Evolutionary conservation across 2,888 invertebrate genomes (phyloP).

Genomic region (Idaea straminata): DNA sequence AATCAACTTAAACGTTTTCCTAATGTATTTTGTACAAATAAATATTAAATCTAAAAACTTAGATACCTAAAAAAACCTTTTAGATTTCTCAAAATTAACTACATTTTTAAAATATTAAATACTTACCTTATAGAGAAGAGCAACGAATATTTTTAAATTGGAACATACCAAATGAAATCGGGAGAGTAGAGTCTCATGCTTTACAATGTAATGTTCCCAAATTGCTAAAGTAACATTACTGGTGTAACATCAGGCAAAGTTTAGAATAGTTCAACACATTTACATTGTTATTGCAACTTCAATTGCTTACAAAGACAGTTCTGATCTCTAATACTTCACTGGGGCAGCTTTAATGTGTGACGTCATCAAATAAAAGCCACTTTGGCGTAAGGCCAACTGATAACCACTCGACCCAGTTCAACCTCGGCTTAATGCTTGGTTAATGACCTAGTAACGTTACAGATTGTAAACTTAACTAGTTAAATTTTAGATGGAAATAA

Average conservation of each 20-base stretch:
- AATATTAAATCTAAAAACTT: too few species aligned
- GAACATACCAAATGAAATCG: too few species aligned
- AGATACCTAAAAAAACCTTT: too few species aligned
- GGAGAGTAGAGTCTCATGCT: neutral
- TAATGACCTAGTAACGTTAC: slow-evolving; percentile 67
- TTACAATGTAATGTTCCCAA: neutral
- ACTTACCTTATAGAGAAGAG: too few species aligned
- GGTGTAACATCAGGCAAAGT: neutral
- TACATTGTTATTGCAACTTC: neutral
- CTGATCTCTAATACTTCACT: slow-evolving; percentile 15
- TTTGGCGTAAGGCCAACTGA: slow-evolving; percentile 70
- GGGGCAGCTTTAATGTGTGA: slow-evolving; percentile 37
- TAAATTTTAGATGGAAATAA: slow-evolving; percentile 19
- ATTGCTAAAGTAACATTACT: neutral
- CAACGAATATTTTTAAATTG: too few species aligned
- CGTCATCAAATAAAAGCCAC: slow-evolving; percentile 60
- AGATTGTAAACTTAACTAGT: slow-evolving; percentile 36
- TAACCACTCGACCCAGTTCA: slow-evolving; percentile 64
- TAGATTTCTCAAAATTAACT: too few species aligned
- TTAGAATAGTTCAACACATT: neutral
- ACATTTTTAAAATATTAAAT: too few species aligned
- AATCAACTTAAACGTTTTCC: too few species aligned
- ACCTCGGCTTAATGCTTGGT: slow-evolving; percentile 61
- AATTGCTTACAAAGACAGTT: neutral
- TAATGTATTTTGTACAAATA: too few species aligned